Conservation (phyloP, 2,888 invertebrate species). For the Oscheius myriophilus region DNA sequence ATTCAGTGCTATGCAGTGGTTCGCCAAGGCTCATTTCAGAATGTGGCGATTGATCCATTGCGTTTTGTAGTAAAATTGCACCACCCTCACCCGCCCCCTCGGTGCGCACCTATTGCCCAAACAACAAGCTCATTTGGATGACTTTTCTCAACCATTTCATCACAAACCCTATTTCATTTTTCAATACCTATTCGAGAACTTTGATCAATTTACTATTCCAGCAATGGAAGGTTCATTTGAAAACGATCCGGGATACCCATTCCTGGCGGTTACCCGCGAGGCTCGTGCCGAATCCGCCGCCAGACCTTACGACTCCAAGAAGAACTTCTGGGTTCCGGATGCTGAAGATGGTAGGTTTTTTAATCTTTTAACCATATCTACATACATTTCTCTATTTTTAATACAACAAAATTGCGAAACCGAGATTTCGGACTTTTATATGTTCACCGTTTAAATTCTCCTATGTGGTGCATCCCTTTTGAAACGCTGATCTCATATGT, state of each 20-base stretch:
- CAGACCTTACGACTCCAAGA: constrained; percentile 85
- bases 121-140: no score
- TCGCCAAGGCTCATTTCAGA: no score
- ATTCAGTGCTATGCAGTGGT: no score
- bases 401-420: no score
- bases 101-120: no score
- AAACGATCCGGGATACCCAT: constrained; percentile 65
- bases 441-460: neutral
- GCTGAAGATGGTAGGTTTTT: constrained; percentile 83
- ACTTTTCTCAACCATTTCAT: no score
- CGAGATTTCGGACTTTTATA: no score
- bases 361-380: no score
- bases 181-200: neutral
- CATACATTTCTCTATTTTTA: constrained; percentile 5
- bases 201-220: neutral
- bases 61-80: constrained; percentile 22
- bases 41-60: no score
- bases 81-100: constrained; percentile 19
- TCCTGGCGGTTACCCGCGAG: constrained; percentile 57
- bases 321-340: constrained; percentile 98
- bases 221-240: constrained; percentile 52
- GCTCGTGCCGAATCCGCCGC: constrained; percentile 57
- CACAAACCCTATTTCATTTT: neutral
- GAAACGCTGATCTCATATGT: neutral
- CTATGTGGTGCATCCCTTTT: no score